Conservation (phyloP, 2,888 invertebrate species). For the Cyrtodaria siliqua region DNA sequence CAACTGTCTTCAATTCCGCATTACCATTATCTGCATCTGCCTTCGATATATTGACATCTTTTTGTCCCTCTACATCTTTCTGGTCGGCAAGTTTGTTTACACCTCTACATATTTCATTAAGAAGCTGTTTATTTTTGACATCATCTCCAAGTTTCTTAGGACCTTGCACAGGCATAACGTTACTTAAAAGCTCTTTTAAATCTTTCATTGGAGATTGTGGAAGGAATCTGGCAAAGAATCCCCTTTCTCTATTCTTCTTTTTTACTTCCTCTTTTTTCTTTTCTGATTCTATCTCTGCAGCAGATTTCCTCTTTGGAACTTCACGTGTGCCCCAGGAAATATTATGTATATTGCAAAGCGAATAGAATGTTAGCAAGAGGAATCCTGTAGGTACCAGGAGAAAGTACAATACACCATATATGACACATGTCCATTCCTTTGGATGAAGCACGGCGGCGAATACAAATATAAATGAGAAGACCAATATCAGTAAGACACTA, state of each 20-base stretch:
- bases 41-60: conserved; percentile 2
- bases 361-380: conserved; percentile 83
- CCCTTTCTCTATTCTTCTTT: conserved; percentile 91
- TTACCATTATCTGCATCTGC: not conserved
- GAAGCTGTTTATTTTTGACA: conserved; percentile 47
- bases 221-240: conserved; percentile 86
- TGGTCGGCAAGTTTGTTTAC: conserved; percentile 38
- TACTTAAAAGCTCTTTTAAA: conserved; percentile 64
- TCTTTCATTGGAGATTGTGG: conserved; percentile 64
- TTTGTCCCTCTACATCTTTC: conserved; percentile 14
- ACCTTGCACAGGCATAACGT: conserved; percentile 46
- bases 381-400: conserved; percentile 84
- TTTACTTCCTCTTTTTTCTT: conserved; percentile 89
- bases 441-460: conserved; percentile 80
- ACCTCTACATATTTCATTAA: conserved; percentile 65
- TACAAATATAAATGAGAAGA: conserved; percentile 76
- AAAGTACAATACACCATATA: conserved; percentile 81
- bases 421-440: conserved; percentile 81
- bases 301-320: conserved; percentile 78
- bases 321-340: conserved; percentile 85
- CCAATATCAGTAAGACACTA: conserved; percentile 80
- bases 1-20: too few species aligned
- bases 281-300: conserved; percentile 88
- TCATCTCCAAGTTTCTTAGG: conserved; percentile 48
- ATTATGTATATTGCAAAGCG: conserved; percentile 81